Percentiles rank a stretch among this genome's conserved stretches.
These are phyloP conservation scores for Parasteatoda tepidariorum DNA, from an alignment of 1,140 invertebrate species.

Conservation along the genomic window DNA sequence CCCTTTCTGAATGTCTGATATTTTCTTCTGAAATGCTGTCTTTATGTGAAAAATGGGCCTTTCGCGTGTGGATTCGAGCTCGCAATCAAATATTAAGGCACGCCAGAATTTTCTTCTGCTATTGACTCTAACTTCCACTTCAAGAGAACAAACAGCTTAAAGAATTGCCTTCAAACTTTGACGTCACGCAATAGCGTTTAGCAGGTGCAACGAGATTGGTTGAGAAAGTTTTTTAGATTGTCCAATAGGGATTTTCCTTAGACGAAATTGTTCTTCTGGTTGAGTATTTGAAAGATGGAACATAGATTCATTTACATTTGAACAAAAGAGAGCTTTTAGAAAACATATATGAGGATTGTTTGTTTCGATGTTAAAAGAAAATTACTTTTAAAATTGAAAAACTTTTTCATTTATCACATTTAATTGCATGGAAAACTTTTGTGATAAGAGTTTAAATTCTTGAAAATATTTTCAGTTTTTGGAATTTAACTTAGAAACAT, in stretches of 20 bases:
- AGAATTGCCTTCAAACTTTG: conserved; percentile 19
- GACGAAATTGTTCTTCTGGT: neutral
- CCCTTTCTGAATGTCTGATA: neutral
- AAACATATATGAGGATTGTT: too few species aligned
- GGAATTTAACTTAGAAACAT: too few species aligned
- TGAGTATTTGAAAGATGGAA: neutral
- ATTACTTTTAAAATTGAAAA: too few species aligned
- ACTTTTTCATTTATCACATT: neutral
- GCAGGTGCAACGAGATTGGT: conserved; percentile 10
- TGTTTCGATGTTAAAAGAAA: too few species aligned
- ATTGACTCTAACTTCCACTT: conserved; percentile 30
- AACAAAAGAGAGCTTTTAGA: too few species aligned
- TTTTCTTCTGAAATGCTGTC: conserved; percentile 18
- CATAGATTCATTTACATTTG: too few species aligned
- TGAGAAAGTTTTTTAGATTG: conserved; percentile 15
- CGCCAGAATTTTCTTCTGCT: neutral
- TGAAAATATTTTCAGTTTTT: neutral
- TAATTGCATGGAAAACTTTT: neutral
- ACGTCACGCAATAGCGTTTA: conserved; percentile 36
- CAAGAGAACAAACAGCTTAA: conserved; percentile 37
- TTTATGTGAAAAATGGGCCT: conserved; percentile 41
- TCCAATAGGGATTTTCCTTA: conserved; percentile 1
- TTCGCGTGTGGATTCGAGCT: conserved; percentile 15
- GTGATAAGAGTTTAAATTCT: neutral
- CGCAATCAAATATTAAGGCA: conserved; percentile 41